Evolutionary conservation across 1,140 invertebrate genomes (phyloP).

Genomic region (Apis cerana): DNA sequence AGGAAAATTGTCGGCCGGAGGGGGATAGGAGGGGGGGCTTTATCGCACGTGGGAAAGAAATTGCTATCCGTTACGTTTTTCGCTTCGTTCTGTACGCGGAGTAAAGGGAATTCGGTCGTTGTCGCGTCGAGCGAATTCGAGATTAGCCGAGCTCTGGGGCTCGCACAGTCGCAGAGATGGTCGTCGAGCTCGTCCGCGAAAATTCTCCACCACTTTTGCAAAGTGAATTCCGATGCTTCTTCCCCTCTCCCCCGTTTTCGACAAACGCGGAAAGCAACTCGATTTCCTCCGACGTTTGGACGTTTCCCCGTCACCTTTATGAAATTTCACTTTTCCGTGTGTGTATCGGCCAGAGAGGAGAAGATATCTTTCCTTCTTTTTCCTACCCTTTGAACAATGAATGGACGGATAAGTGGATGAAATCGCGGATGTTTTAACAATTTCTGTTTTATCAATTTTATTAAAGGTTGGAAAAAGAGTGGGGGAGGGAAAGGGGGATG

Average conservation of each 20-base stretch:
- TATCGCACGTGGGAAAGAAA: neutral
- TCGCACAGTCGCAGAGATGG: neutral
- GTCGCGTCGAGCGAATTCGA: neutral
- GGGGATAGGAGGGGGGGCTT: no score
- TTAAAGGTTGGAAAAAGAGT: no score
- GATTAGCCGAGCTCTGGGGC: neutral
- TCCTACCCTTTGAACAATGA: neutral
- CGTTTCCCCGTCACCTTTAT: neutral
- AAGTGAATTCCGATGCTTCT: constrained; percentile 1
- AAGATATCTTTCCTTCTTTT: neutral
- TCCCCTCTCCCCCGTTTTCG: neutral
- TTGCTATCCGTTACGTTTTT: neutral
- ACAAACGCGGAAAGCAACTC: constrained; percentile 1
- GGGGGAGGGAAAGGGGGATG: no score
- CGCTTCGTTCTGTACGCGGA: no score
- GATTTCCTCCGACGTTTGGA: neutral
- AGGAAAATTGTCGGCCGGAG: neutral
- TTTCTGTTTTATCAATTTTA: neutral
- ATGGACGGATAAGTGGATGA: no score
- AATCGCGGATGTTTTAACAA: no score
- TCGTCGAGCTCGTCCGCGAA: neutral
- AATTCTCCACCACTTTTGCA: neutral
- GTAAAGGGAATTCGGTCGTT: neutral
- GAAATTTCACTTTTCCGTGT: constrained; percentile 4
- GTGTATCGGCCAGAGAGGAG: neutral